These are phyloP conservation scores for Pterocles gutturalis DNA, from an alignment of 2,113 vertebrate species.

Conservation along the genomic window DNA sequence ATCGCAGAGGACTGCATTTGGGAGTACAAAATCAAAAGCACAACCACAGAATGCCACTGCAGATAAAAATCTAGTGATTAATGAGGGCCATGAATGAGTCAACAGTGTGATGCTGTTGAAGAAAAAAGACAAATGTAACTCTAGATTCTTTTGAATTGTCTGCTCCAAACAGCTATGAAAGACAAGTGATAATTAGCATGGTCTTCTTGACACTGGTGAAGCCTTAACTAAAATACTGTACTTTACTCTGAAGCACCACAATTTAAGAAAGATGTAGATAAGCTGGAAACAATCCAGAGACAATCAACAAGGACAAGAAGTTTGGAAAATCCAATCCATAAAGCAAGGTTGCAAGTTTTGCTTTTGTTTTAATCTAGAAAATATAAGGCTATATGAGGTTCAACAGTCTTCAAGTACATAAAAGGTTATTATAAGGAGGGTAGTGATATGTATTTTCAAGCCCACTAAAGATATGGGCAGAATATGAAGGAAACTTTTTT, in stretches of 20 bases:
- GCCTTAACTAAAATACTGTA: background rate
- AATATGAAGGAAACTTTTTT: background rate
- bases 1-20: accelerated
- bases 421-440: background rate
- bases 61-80: slow-evolving; percentile 19
- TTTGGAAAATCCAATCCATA: background rate
- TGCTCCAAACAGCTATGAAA: background rate
- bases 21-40: background rate
- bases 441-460: background rate
- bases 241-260: background rate
- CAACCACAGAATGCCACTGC: background rate
- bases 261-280: background rate
- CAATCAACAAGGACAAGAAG: background rate
- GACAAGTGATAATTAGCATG: background rate
- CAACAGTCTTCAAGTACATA: background rate
- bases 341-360: background rate
- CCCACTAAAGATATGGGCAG: background rate
- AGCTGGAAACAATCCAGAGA: background rate
- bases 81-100: background rate
- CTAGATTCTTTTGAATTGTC: slow-evolving; percentile 6
- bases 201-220: background rate
- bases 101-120: background rate
- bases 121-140: slow-evolving; percentile 6
- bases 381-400: background rate
- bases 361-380: background rate